Conservation (phyloP, 2,797 vertebrate genomes). For the Rhinoraja longicauda region DNA sequence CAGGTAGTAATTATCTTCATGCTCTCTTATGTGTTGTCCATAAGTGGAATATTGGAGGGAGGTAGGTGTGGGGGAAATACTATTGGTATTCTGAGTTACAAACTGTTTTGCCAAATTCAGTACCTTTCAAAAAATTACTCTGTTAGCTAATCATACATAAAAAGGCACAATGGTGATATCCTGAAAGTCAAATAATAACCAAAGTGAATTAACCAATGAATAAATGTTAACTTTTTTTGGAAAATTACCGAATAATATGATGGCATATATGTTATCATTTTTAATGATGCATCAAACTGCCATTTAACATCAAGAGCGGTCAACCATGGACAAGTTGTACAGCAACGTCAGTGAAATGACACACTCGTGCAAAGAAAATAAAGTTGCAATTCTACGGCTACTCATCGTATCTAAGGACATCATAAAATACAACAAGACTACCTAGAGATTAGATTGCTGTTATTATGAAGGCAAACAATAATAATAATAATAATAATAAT, state of each 20-base stretch:
- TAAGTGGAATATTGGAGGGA: background rate
- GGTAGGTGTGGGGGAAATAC: background rate
- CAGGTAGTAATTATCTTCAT: background rate
- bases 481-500: no score
- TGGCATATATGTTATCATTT: background rate
- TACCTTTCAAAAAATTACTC: background rate
- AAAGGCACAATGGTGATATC: background rate
- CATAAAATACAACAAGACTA: background rate
- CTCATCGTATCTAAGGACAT: background rate
- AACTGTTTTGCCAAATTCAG: background rate
- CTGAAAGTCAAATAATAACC: background rate
- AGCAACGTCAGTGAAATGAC: background rate
- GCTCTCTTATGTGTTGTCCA: background rate
- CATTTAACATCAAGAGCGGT: background rate
- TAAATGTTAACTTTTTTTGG: background rate
- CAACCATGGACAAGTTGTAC: background rate
- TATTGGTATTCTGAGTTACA: background rate
- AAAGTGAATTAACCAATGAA: background rate
- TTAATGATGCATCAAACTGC: background rate
- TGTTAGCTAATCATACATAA: background rate
- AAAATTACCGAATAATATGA: background rate
- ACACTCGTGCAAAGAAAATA: background rate
- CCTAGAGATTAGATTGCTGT: background rate
- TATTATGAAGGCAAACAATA: background rate
- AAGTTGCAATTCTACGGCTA: background rate